Evolutionary conservation across 1,140 invertebrate species (phyloP), one percentile per base, ranked within the genome.

Genomic region (Hypsibius dujardini): DNA sequence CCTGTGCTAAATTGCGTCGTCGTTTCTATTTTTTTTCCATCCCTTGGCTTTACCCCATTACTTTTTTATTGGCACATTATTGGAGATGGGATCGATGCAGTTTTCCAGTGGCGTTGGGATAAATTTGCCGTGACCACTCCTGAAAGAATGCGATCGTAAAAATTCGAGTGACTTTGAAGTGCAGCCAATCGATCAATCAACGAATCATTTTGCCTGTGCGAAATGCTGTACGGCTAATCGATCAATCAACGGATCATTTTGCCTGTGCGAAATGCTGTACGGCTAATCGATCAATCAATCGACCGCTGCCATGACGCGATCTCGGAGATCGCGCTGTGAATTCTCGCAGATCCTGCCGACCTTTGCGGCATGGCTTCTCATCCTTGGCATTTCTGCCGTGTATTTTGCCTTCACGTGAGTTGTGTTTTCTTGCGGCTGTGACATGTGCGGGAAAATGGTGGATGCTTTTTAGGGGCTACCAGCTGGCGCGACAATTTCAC

Each of bases 391-490:
- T 74, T 95, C 92, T 75, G 86, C 86, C 76, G 84, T 92, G 75
- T 97, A 96, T 85, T 96, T 95, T 83, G 90, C 88, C 81, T 95
- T 90, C 82, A 90, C 92, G 92, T 95, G 85, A 93, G 90, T 92
- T 74, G 2, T 56, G 28, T 28, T 28, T 28, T 28, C 28, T 28
- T 28, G 28, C 28, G 28, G 28, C 0, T 28, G 28, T 28, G 28
- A 28, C 28, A 28, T 28, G 28, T 28, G 28, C 28, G 28, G 28
- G 2, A 60, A 69, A 75, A 50, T 71, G 50, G 59, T 12, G 74
- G 59, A 76, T 77, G 77, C 75, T 76, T 86, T 85, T 60, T 82
- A 95, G 92, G 78, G 92, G 90, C 79, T 87, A 87, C 79, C 79
- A 77, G 73, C 90, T 89, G 81, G 90, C 90, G 79, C 80, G 88